A percentile compares a stretch with the other conserved stretches of the same genome.
Conservation (phyloP, 2,888 invertebrate species). For the Patella ulyssiponensis region DNA sequence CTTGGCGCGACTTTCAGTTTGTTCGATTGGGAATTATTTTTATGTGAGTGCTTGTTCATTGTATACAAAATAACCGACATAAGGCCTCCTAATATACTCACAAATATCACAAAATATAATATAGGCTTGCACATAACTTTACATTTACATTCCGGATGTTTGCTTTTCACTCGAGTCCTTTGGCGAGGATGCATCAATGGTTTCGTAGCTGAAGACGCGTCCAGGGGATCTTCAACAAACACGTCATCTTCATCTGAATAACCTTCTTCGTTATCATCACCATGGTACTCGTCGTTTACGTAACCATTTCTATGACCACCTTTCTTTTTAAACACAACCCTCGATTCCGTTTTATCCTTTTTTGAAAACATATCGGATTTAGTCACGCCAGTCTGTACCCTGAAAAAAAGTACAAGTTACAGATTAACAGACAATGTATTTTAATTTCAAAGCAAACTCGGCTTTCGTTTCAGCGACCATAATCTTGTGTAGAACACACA, state of each 20-base stretch:
- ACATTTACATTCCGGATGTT: slow-evolving; percentile 50
- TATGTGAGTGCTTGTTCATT: slow-evolving; percentile 48
- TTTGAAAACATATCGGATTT: neutral
- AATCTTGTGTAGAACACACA: no score
- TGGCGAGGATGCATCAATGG: slow-evolving; percentile 62
- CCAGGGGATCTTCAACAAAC: slow-evolving; percentile 56
- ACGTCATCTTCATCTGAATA: slow-evolving; percentile 62
- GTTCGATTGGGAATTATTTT: slow-evolving; percentile 14
- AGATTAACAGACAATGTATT: no score
- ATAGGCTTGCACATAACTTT: slow-evolving; percentile 55
- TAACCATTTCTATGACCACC: slow-evolving; percentile 41
- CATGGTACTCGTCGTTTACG: slow-evolving; percentile 44
- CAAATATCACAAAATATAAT: slow-evolving; percentile 53
- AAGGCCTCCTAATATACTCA: slow-evolving; percentile 51
- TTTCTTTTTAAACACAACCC: slow-evolving; percentile 39
- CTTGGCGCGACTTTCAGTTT: neutral
- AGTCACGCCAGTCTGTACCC: no score
- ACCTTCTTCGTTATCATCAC: slow-evolving; percentile 47
- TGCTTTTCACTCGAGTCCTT: slow-evolving; percentile 52
- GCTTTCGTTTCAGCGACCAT: no score
- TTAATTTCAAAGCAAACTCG: no score
- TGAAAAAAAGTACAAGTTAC: no score
- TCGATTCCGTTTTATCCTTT: slow-evolving; percentile 31
- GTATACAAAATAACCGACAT: slow-evolving; percentile 59
- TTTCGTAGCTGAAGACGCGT: slow-evolving; percentile 52